Evolutionary conservation across 2,113 vertebrate species (phyloP).

Genomic region (Mustela lutreola): DNA sequence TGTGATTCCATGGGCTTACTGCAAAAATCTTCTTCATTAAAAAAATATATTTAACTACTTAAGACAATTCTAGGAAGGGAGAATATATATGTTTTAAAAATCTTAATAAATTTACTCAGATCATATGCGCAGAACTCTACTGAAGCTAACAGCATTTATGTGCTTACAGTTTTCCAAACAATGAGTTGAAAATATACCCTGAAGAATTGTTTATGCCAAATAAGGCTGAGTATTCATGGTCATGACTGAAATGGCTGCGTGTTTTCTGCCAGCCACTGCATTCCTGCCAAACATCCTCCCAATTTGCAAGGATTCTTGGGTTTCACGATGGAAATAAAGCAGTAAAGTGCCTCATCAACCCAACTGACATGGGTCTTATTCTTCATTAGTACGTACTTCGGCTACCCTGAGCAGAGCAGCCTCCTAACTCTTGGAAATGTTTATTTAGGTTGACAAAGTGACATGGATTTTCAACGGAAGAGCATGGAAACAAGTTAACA

Average conservation of each 20-base stretch:
- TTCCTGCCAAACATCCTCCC: constrained; percentile 69
- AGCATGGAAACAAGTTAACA: not conserved
- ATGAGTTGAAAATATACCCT: constrained; percentile 74
- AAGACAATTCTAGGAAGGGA: not conserved
- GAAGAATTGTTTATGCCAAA: constrained; percentile 71
- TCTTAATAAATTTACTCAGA: constrained; percentile 60
- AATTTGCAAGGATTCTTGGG: constrained; percentile 45
- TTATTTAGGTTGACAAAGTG: constrained; percentile 49
- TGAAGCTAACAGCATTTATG: constrained; percentile 64
- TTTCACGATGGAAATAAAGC: constrained; percentile 57
- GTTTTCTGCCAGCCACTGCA: constrained; percentile 46
- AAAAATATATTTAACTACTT: constrained; percentile 28
- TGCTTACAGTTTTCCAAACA: constrained; percentile 80
- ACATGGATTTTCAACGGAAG: constrained; percentile 2
- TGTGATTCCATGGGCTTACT: not conserved
- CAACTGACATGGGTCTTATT: not conserved
- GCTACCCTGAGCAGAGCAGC: not conserved
- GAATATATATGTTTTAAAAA: not conserved
- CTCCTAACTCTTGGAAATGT: constrained; percentile 30
- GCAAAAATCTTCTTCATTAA: constrained; percentile 13
- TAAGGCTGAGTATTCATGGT: constrained; percentile 67
- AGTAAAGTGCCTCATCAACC: constrained; percentile 46
- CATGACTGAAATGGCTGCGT: constrained; percentile 16
- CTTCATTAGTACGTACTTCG: constrained; percentile 32
- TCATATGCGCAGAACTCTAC: constrained; percentile 22